Base-by-base conservation (phyloP, 30 jellyfish, hydroid and myxozoan species). In the Aurelia aurita region DNA sequence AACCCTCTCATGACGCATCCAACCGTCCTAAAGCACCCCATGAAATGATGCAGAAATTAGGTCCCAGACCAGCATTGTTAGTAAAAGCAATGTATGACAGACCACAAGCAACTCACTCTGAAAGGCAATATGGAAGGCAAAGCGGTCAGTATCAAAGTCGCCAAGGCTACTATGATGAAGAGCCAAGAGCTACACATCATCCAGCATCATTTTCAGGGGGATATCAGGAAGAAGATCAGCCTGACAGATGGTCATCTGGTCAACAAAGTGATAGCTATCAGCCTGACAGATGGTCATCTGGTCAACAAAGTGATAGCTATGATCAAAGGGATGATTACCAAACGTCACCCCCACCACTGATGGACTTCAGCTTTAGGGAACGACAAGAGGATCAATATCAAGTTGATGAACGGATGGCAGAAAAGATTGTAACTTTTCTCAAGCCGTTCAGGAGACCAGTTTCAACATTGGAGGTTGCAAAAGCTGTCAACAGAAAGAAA, bases 381-480 rank as follows among this genome's bases (percentile, higher is more conserved):
- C 26, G 32, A 21, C 43, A 68, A 57, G 57, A 49, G 3, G 80
- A 45, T 23, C 63, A 7, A 25, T 69, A 43, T 16, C 69, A 60
- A 13, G 55, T 18, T 14, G 89, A 74, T 21, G 87, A 84, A 26
- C 45, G 21, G 49, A 49, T 69, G 64, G 87, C 47, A 51, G 86
- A 66, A 11, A 74, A 73, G 22, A 79, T 91, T 19, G 8, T 86
- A 22, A 70, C 63, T 20, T 72, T 75, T 47, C 74, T 92, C 9
- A 61, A 75, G 43, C 82, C 51, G 60, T 77, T 68, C 82, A 55
- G 57, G 0, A 77, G 98, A 26, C 96, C 98, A 11, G 90, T 87
- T 25, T 79, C 97, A 72, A 87, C 98, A 6, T 31, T 86, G 15
- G 98, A 93, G 68, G 83, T 93, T 31, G 86, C 87, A 23, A 68